phyloP scores from a whole-genome alignment of 2,113 vertebrate species.

The Rafetus swinhoei region DNA sequence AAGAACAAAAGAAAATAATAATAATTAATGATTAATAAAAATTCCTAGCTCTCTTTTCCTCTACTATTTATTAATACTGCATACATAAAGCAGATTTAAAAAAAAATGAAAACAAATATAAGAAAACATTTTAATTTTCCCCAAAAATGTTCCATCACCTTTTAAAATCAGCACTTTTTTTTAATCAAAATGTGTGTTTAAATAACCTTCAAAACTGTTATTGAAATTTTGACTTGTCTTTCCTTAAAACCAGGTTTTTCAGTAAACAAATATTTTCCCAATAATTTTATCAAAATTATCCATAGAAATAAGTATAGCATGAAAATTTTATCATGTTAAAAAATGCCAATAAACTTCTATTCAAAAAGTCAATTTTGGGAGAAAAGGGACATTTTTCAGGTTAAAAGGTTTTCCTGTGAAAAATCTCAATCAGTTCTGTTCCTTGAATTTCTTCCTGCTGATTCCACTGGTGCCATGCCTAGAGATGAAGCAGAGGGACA shows the following conservation, averaged over 20 bases:
- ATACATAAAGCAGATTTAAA: background rate
- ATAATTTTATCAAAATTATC: background rate
- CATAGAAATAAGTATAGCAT: background rate
- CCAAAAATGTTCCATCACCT: background rate
- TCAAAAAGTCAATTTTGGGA: background rate
- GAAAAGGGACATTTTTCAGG: background rate
- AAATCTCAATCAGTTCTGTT: background rate
- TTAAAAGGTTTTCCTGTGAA: background rate
- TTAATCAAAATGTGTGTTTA: background rate
- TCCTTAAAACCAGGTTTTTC: background rate
- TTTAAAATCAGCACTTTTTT: background rate
- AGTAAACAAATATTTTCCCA: background rate
- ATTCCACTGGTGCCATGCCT: background rate
- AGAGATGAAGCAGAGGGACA: background rate
- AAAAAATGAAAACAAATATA: background rate
- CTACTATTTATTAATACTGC: background rate
- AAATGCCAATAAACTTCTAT: background rate
- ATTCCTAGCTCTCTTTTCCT: background rate
- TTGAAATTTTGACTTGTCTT: background rate
- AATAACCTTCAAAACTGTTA: background rate
- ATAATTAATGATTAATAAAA: background rate
- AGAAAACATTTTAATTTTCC: background rate
- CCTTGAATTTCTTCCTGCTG: background rate
- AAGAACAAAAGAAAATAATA: background rate
- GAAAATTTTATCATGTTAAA: background rate